Percentiles rank a stretch among this genome's conserved stretches.
phyloP scores from a whole-genome alignment of 2,888 invertebrate genomes.

The Hyalella azteca region DNA sequence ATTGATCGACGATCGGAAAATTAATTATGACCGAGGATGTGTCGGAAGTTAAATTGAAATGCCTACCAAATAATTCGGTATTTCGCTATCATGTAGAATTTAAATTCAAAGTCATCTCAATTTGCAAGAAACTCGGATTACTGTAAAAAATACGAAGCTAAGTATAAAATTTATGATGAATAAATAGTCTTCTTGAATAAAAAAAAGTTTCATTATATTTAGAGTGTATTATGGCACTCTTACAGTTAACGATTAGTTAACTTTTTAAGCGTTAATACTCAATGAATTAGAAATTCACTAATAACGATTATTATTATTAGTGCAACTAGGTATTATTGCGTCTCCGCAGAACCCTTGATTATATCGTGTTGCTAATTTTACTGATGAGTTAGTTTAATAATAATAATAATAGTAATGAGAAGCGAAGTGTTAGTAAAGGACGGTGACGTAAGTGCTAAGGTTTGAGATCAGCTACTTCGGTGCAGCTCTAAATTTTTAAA shows the following conservation, averaged over 20 bases:
- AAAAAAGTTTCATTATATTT: not conserved
- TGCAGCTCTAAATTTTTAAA: not conserved
- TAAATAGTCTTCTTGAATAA: not conserved
- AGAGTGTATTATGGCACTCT: conserved; percentile 29
- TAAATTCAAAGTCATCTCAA: too few species aligned
- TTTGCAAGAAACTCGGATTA: too few species aligned
- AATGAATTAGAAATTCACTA: not conserved
- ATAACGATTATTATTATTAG: not conserved
- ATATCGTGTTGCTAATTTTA: not conserved
- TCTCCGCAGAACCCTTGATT: not conserved
- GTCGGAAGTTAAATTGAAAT: too few species aligned
- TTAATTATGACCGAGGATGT: too few species aligned
- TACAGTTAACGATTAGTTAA: conserved; percentile 29
- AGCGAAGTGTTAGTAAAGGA: not conserved
- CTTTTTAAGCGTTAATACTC: not conserved
- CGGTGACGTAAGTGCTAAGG: not conserved
- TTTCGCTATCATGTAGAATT: too few species aligned
- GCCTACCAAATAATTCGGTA: too few species aligned
- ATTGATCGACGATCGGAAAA: too few species aligned
- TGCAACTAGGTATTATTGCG: conserved; percentile 1
- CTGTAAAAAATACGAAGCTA: not conserved
- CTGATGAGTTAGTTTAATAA: not conserved
- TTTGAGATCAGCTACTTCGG: conserved; percentile 11
- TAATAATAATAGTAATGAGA: too few species aligned
- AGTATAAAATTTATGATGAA: not conserved